Evolutionary conservation across 2,797 vertebrate genomes (phyloP), one percentile per base, ranked within the genome.

Genomic region (Cyprinella venusta): DNA sequence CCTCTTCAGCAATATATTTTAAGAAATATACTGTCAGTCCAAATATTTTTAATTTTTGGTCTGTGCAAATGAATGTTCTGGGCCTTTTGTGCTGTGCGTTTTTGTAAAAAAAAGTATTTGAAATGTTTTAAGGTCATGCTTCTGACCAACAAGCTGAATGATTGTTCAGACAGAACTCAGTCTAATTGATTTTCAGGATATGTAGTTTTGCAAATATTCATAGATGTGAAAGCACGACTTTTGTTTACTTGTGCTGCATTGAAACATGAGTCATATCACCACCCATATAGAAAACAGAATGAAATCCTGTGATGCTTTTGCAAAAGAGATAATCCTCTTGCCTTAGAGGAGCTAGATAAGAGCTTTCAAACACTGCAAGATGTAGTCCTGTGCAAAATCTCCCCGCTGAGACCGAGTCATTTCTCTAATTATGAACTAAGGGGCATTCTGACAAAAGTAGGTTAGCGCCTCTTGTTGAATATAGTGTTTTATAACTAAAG

Each of bases 351-450:
- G 19, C 50, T 40, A 78, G 63, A 81, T 79, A 68, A 65, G 30
- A 70, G 67, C 52, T 76, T 77, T 63, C 69, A 74, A 65, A 40
- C 64, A 52, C 71, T 80, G 77, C 50, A 21, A 48, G 78, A 82
- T 78, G 77, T 80, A 48, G 79, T 77, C 36, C 54, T 77, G 45
- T 69, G 72, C 81, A 69, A 81, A 75, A 67, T 18, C 42, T 65
- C 36, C 72, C 81, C 26, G 2, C 63, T 68, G 81, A 83, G 84
- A 81, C 61, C 7, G 69, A 26, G 19, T 42, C 7, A 40, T 72
- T 50, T 72, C 24, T 40, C 56, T 54, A 72, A 79, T 74, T 79
- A 74, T 76, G 18, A 26, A 42, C 67, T 40, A 38, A 65, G 52
- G 19, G 48, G 21, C 42, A 52, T 19, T 42, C 76, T 71, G 16